Percentiles rank a stretch among this genome's conserved stretches.
Evolutionary conservation across 1,140 invertebrate genomes (phyloP).

Genomic region (Trichoplusia ni): DNA sequence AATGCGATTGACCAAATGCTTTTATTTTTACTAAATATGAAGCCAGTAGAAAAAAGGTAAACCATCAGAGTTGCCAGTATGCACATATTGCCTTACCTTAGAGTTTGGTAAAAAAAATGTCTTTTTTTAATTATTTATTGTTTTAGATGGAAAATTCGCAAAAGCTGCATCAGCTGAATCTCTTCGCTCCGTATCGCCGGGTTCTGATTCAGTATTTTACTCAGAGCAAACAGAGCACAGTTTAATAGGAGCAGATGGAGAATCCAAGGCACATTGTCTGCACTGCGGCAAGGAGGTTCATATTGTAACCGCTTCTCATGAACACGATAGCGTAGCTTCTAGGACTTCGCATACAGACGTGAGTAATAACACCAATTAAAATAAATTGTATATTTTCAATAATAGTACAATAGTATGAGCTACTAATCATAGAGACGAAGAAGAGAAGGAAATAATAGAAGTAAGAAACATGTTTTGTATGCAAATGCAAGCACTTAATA

Average conservation of each 20-base stretch:
- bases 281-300: slow-evolving; percentile 91
- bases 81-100: too few species aligned
- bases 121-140: slow-evolving; percentile 16
- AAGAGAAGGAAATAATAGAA: too few species aligned
- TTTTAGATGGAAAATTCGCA: slow-evolving; percentile 80
- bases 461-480: neutral
- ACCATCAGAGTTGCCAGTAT: too few species aligned
- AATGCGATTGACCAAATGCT: too few species aligned
- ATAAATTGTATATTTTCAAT: neutral
- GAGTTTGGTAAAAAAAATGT: neutral
- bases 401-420: too few species aligned
- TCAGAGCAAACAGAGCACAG: slow-evolving; percentile 86
- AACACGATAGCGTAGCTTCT: slow-evolving; percentile 74
- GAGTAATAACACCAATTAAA: slow-evolving; percentile 31
- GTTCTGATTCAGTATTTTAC: slow-evolving; percentile 94
- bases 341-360: slow-evolving; percentile 79
- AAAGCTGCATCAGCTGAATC: slow-evolving; percentile 93
- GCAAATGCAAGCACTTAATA: neutral
- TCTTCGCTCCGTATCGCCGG: slow-evolving; percentile 90
- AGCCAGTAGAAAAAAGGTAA: too few species aligned
- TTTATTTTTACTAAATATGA: too few species aligned
- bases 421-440: too few species aligned
- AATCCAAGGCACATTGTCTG: slow-evolving; percentile 85
- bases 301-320: slow-evolving; percentile 79
- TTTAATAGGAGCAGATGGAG: slow-evolving; percentile 57